Percentiles rank a stretch among this genome's conserved stretches.
Evolutionary conservation across 2,888 invertebrate genomes (phyloP).

Genomic region (Ptilodon capucinus): DNA sequence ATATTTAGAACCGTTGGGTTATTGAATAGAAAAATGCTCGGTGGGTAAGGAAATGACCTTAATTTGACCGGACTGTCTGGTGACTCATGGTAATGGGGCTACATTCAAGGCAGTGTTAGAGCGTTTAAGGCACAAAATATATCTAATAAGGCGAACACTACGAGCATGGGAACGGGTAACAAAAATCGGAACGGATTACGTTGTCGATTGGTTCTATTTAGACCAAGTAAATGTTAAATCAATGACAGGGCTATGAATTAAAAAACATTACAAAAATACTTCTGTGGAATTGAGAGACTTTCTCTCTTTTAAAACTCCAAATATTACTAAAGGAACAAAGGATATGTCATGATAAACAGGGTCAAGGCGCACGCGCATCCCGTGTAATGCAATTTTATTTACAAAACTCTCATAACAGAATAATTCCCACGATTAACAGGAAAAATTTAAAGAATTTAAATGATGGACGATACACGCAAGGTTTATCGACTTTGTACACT

Average conservation of each 20-base stretch:
- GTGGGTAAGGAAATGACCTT: conserved; percentile 11
- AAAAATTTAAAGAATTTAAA: not conserved
- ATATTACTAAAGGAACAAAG: no score
- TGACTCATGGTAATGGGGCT: not conserved
- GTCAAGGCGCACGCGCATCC: not conserved
- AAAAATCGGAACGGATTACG: no score
- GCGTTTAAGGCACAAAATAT: no score
- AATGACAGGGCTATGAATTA: no score
- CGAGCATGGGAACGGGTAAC: no score
- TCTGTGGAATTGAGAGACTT: no score
- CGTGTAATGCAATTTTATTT: not conserved
- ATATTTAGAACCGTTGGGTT: conserved; percentile 19
- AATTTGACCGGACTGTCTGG: conserved; percentile 6
- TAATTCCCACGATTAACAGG: not conserved
- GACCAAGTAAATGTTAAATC: no score
- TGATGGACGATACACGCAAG: not conserved
- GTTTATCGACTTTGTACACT: not conserved
- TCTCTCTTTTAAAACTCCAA: no score
- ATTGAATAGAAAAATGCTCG: conserved; percentile 16
- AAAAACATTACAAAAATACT: no score
- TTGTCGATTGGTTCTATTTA: no score
- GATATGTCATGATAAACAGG: not conserved
- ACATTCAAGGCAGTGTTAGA: no score
- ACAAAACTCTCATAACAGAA: not conserved
- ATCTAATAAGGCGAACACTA: no score